Base-by-base conservation (phyloP, 2,797 vertebrate genomes). In the Eurystomus glaucurus region DNA sequence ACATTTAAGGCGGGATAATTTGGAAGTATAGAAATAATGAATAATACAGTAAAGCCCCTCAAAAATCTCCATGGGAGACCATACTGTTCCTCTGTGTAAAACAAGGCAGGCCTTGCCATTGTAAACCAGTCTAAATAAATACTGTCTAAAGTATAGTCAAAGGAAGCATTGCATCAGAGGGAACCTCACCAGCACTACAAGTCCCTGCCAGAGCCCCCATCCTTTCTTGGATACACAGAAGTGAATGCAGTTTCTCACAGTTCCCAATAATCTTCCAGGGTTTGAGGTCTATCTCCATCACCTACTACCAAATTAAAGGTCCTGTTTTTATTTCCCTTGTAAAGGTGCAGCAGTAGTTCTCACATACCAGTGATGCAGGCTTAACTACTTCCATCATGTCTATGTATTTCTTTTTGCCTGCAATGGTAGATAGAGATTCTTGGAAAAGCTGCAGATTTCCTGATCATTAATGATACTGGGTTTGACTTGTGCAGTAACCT, bases 251-350 rank as follows among this genome's bases (percentile, higher is more conserved):
- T 51, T 94, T 85, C 9, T 81, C 8, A 2, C 14, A 71, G 8
- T 26, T 82, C 33, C 14, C 3, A 35, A 2, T 23, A n/a, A 82
- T 20, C 20, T 68, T 41, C 11, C 9, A 18, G 12, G 11, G 4
- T 65, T 25, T 88, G 62, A 65, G 29, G 20, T 48, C 14, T 19
- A 3, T 50, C n/a, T 60, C 28, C 3, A 6, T 21, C 26, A 29
- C 18, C 6, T 28, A 7, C 17, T 55, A 35, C 14, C 46, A 35
- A 71, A 68, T 4, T 4, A 22, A 75, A 68, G 28, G 9, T 64
- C 20, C 50, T 37, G 16, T n/a, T 9, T 23, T n/a, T 0, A 54
- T 60, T 12, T 6, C 11, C 14, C 29, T 35, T 21, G 3, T 41
- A 61, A 35, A 4, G 9, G 13, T 51, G 35, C 17, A 55, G 39